phyloP scores from a whole-genome alignment of 2,797 vertebrate genomes.

The Cryptoprocta ferox region DNA sequence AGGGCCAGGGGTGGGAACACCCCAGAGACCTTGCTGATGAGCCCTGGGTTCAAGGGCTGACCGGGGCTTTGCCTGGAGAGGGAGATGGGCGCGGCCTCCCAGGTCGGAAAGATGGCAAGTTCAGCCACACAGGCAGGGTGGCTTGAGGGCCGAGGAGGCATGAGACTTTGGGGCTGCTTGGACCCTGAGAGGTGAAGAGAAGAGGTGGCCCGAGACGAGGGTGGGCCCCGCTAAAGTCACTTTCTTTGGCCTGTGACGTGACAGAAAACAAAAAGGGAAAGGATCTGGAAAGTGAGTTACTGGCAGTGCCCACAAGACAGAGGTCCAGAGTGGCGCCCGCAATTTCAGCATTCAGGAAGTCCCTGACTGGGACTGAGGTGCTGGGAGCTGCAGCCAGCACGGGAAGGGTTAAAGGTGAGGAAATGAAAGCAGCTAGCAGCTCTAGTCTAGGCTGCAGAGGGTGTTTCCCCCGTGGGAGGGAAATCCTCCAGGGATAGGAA shows the following conservation, averaged over 20 bases:
- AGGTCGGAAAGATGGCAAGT: not conserved
- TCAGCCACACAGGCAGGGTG: rapidly evolving
- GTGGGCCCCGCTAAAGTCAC: rapidly evolving
- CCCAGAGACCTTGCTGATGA: not conserved
- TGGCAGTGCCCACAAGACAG: not conserved
- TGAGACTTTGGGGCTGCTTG: not conserved
- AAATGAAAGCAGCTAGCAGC: not conserved
- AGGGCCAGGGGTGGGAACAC: not conserved
- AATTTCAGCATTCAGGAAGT: constrained; percentile 9
- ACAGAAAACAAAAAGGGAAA: not conserved
- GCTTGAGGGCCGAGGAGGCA: rapidly evolving
- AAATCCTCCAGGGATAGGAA: not conserved
- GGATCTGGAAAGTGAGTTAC: not conserved
- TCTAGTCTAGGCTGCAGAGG: not conserved
- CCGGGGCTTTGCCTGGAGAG: not conserved
- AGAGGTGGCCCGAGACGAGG: too few relatives aligned
- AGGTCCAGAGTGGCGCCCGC: not conserved
- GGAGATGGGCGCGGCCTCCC: not conserved
- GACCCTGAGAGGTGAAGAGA: not conserved
- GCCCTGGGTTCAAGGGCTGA: not conserved
- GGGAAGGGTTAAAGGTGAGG: not conserved
- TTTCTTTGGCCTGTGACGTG: not conserved
- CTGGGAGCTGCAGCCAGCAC: not conserved
- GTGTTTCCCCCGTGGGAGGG: rapidly evolving
- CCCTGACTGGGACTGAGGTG: not conserved